These are phyloP conservation scores for Ellobius talpinus DNA, from an alignment of 2,113 vertebrate genomes.

Conservation along the genomic window DNA sequence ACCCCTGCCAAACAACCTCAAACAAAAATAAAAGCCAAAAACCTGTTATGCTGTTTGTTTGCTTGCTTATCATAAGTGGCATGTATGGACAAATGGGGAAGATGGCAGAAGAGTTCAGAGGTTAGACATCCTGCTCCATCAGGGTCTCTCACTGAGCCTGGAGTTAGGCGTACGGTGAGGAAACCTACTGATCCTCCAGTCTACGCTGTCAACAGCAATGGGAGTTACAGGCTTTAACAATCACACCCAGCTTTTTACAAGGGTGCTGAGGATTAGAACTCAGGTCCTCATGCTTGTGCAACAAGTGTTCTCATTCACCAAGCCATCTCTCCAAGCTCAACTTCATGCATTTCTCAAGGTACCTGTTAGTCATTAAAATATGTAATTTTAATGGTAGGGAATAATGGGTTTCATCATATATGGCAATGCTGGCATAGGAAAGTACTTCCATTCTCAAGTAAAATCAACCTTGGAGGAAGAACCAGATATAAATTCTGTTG, in stretches of 20 bases:
- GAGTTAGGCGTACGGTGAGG: neutral
- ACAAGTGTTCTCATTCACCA: neutral
- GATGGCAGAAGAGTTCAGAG: neutral
- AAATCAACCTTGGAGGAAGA: slow-evolving; percentile 46
- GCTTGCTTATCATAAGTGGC: neutral
- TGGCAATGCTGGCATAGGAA: slow-evolving; percentile 1
- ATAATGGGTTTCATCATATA: slow-evolving; percentile 42
- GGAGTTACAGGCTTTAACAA: neutral
- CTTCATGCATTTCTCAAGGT: neutral
- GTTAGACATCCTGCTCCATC: neutral
- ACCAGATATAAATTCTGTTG: neutral
- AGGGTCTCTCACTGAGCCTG: neutral
- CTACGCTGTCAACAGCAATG: neutral
- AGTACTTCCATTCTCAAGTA: neutral
- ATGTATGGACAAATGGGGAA: neutral
- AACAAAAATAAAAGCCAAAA: neutral
- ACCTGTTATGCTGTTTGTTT: neutral
- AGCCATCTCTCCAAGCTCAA: neutral
- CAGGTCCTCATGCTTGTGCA: neutral
- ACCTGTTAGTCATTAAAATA: neutral
- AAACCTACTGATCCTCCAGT: neutral
- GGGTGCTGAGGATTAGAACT: neutral
- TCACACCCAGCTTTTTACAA: neutral
- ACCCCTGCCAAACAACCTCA: neutral
- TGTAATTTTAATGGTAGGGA: slow-evolving; percentile 3